These are phyloP conservation scores for Tribolium madens DNA, from an alignment of 1,140 invertebrate genomes.

Conservation along the genomic window DNA sequence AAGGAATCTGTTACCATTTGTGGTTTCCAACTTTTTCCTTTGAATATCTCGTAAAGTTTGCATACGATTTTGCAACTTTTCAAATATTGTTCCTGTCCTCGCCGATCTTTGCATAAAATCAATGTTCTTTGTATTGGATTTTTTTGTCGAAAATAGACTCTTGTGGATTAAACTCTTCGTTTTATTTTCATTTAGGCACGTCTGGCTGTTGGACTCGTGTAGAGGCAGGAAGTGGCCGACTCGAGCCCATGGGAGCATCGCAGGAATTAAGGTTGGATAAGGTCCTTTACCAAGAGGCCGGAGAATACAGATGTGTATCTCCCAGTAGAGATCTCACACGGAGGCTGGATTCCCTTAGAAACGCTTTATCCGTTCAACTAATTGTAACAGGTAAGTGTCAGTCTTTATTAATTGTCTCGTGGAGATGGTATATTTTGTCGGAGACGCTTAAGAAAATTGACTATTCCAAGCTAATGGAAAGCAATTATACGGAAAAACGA, in stretches of 20 bases:
- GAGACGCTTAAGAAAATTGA: not conserved
- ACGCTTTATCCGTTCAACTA: conserved; percentile 65
- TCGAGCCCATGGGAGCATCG: conserved; percentile 73
- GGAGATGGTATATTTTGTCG: conserved; percentile 10
- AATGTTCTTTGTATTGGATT: not conserved
- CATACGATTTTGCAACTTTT: conserved; percentile 24
- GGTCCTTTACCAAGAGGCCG: conserved; percentile 82
- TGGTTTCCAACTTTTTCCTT: conserved; percentile 36
- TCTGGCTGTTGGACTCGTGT: conserved; percentile 71
- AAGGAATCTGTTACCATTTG: conserved; percentile 35
- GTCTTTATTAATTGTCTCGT: conserved; percentile 26
- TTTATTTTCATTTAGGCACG: conserved; percentile 63
- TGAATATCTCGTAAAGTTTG: conserved; percentile 29
- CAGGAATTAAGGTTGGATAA: conserved; percentile 74
- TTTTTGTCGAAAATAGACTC: not conserved
- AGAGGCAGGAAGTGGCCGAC: conserved; percentile 70
- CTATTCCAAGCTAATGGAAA: not conserved
- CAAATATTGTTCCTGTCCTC: conserved; percentile 22
- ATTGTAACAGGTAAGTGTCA: conserved; percentile 67
- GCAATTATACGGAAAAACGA: not conserved
- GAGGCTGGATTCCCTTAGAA: conserved; percentile 67
- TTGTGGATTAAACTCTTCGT: not conserved
- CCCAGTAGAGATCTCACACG: conserved; percentile 70
- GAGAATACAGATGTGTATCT: conserved; percentile 80
- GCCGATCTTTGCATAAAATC: conserved; percentile 22